Percentiles rank a stretch among this genome's conserved stretches.
Evolutionary conservation across 2,113 vertebrate genomes (phyloP).

Genomic region (Neomonachus schauinslandi): DNA sequence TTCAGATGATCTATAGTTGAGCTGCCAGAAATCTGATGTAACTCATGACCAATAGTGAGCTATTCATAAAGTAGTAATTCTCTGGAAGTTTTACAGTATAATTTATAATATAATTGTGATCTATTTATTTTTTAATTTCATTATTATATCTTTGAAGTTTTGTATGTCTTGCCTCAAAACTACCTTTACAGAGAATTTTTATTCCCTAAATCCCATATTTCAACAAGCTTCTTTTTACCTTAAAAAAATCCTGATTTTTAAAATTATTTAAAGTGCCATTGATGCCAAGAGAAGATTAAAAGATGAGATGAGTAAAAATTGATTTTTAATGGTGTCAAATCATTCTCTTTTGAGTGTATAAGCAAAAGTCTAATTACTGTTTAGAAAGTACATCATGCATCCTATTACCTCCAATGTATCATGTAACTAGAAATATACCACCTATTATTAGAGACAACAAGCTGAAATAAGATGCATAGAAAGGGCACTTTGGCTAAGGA

Average conservation of each 20-base stretch:
- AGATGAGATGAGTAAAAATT: conserved; percentile 41
- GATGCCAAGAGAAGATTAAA: conserved; percentile 23
- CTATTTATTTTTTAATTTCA: neutral
- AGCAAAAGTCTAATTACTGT: conserved; percentile 46
- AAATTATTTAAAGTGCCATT: conserved; percentile 7
- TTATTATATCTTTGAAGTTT: conserved; percentile 20
- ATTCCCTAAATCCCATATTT: neutral
- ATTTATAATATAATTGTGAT: neutral
- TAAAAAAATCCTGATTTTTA: conserved; percentile 7
- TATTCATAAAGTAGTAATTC: conserved; percentile 43
- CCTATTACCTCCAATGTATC: neutral
- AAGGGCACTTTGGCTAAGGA: neutral
- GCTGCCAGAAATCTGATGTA: neutral
- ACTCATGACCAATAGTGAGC: neutral
- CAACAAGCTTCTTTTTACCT: neutral
- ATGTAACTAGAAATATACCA: neutral
- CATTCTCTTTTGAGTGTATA: conserved; percentile 33
- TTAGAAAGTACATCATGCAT: neutral
- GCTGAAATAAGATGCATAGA: neutral
- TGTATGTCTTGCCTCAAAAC: neutral
- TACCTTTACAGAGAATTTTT: conserved; percentile 9
- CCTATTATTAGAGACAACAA: neutral
- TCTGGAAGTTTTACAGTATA: neutral
- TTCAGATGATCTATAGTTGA: neutral
- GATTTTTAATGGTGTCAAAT: conserved; percentile 57